Conservation (phyloP, 1,140 invertebrate genomes). For the Pristionchus pacificus region DNA sequence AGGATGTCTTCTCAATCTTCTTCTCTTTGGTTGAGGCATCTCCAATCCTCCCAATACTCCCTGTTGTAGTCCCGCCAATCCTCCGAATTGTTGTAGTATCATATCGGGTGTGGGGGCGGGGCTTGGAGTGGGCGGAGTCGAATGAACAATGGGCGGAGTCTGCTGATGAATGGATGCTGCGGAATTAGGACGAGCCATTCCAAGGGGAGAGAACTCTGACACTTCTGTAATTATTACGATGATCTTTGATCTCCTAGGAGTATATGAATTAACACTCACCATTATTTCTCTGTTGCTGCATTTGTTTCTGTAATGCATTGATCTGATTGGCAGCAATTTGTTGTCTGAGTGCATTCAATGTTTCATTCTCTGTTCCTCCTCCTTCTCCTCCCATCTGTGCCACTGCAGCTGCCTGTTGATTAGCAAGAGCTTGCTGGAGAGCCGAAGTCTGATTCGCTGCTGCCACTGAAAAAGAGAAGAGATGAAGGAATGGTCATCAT, state of each 20-base stretch:
- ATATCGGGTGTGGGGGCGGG: background rate
- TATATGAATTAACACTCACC: no score
- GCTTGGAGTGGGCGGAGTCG: background rate
- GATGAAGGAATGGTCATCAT: no score
- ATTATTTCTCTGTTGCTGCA: background rate
- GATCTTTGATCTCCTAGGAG: no score
- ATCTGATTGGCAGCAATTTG: background rate
- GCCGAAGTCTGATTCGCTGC: background rate
- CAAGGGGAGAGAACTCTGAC: no score
- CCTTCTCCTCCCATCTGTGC: no score
- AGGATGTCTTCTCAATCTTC: slow-evolving; percentile 33
- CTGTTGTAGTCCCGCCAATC: no score
- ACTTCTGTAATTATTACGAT: no score
- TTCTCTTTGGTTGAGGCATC: slow-evolving; percentile 30
- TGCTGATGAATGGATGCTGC: background rate
- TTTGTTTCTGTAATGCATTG: background rate
- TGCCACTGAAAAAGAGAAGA: background rate
- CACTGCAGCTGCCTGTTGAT: background rate
- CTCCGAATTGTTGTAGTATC: background rate
- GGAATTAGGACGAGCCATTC: no score
- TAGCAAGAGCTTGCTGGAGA: background rate
- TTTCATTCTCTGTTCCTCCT: no score
- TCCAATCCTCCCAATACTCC: no score
- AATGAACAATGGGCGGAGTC: background rate
- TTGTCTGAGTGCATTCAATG: background rate